Conservation (phyloP, 2,797 vertebrate species). For the Enteromius viviparus region DNA sequence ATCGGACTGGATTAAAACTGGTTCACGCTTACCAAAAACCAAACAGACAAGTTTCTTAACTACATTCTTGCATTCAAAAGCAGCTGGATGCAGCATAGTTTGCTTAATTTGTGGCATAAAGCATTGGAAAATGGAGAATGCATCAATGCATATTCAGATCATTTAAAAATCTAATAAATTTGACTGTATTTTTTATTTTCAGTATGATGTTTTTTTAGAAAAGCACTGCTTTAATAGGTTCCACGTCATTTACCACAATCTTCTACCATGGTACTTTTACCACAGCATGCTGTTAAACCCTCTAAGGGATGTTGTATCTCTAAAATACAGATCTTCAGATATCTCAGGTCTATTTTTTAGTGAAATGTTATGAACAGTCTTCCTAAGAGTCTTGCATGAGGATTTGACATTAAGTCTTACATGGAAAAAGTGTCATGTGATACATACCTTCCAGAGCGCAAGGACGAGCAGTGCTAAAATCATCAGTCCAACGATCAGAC, state of each 20-base stretch:
- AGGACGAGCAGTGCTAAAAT: slow-evolving; percentile 85
- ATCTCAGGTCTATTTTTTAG: neutral
- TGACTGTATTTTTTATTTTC: neutral
- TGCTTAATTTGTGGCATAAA: neutral
- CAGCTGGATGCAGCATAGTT: neutral
- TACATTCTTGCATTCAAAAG: neutral
- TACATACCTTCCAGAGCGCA: slow-evolving; percentile 89
- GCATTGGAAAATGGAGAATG: neutral
- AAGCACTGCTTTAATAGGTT: neutral
- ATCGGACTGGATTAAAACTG: no score
- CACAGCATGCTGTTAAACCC: neutral
- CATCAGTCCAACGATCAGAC: slow-evolving; percentile 82
- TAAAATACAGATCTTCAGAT: neutral
- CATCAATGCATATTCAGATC: neutral
- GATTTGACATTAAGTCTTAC: neutral
- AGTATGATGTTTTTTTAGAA: neutral
- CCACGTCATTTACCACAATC: neutral
- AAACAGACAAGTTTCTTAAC: neutral
- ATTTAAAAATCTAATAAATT: neutral
- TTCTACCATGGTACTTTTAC: neutral
- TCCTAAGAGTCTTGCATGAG: neutral
- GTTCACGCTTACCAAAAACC: neutral
- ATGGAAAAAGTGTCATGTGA: neutral
- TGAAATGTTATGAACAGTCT: neutral
- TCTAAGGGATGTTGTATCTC: neutral